Evolutionary conservation across 2,888 invertebrate species (phyloP).

Genomic region (Eulithis testata): DNA sequence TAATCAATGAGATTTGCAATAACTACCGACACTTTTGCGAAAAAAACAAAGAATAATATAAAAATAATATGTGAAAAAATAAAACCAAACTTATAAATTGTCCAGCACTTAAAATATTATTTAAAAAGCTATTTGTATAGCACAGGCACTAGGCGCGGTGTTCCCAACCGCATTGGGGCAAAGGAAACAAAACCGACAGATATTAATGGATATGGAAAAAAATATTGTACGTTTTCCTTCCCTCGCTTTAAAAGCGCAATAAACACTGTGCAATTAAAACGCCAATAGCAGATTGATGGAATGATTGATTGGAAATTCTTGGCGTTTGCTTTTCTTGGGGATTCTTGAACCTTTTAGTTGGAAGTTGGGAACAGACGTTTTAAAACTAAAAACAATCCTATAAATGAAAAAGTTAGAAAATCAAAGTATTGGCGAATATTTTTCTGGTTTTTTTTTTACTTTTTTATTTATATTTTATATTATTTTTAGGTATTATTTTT

Average conservation of each 20-base stretch:
- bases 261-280: constrained; percentile 81
- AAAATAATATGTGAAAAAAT: no score
- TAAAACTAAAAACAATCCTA: neutral
- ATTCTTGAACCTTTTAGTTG: constrained; percentile 17
- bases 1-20: no score
- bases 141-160: constrained; percentile 23
- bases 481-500: no score
- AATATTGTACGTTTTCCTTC: constrained; percentile 84
- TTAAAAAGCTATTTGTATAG: constrained; percentile 4
- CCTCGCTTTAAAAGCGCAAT: constrained; percentile 81
- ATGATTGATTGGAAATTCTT: constrained; percentile 63
- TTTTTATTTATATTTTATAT: no score
- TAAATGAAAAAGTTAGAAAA: neutral
- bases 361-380: neutral
- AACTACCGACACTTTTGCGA: no score
- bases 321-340: constrained; percentile 27
- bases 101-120: constrained; percentile 4
- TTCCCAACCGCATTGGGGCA: constrained; percentile 63
- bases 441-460: no score
- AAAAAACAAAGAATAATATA: no score
- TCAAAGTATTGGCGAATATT: no score
- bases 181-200: constrained; percentile 87
- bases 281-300: constrained; percentile 80
- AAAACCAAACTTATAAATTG: no score
- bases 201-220: constrained; percentile 88